phyloP scores from a whole-genome alignment of 30 jellyfish, hydroid and myxozoan genomes.

The Turritopsis dohrnii region DNA sequence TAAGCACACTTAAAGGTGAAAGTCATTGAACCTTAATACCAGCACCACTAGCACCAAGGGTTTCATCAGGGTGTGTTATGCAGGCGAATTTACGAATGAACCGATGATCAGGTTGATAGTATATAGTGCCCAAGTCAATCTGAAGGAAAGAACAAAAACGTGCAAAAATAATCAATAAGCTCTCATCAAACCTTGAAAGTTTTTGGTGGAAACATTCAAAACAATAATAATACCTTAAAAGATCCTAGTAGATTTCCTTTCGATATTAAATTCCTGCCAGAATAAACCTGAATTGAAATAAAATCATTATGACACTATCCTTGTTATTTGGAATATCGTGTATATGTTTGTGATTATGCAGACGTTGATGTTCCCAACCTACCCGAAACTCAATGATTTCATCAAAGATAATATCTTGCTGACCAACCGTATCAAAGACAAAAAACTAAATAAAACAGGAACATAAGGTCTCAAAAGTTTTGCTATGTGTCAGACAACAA shows the following conservation, averaged over 20 bases:
- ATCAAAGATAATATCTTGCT: constrained; percentile 33
- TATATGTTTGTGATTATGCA: not conserved
- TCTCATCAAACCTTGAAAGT: too few species aligned
- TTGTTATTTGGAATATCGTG: too few species aligned
- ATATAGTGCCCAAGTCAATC: constrained; percentile 43
- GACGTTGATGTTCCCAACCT: not conserved
- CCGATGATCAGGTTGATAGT: constrained; percentile 38
- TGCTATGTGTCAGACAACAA: too few species aligned
- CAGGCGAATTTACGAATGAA: constrained; percentile 37
- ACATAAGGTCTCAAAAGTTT: too few species aligned
- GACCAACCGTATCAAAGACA: constrained; percentile 30
- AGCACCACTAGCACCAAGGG: constrained; percentile 49
- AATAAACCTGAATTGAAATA: constrained; percentile 29
- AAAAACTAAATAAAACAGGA: constrained; percentile 4
- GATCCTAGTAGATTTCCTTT: constrained; percentile 31
- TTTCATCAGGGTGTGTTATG: constrained; percentile 36
- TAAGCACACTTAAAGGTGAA: too few species aligned
- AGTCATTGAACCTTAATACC: constrained; percentile 23
- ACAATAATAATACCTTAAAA: constrained; percentile 28
- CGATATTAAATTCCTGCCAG: constrained; percentile 38
- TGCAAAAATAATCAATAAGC: not conserved
- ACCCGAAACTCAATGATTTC: constrained; percentile 32
- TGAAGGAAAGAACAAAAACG: too few species aligned
- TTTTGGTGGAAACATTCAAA: not conserved
- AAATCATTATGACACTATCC: too few species aligned